phyloP scores from a whole-genome alignment of 92 coral and sea anemone species.

The Pocillopora grandis region DNA sequence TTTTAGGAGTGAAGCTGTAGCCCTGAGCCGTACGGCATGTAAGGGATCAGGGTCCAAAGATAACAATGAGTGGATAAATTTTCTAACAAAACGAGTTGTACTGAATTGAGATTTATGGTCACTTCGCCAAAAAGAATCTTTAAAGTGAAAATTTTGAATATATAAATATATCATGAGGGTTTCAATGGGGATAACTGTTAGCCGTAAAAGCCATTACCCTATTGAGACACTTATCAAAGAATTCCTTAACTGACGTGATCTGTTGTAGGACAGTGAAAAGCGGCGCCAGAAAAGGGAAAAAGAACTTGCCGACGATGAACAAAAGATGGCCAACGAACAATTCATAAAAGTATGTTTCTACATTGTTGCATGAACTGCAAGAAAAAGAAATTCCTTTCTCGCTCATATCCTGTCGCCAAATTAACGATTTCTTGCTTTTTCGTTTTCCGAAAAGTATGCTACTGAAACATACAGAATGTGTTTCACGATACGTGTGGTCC shows the following conservation, averaged over 20 bases:
- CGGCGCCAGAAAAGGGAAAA: conserved; percentile 39
- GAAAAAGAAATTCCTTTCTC: background rate
- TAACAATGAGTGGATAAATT: no score
- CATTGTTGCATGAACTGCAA: background rate
- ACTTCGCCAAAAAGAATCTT: no score
- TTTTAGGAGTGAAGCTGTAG: background rate
- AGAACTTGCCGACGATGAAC: conserved; percentile 39
- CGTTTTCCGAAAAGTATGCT: no score
- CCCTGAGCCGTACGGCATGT: background rate
- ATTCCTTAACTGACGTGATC: background rate
- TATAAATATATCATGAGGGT: no score
- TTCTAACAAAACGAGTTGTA: no score
- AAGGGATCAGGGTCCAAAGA: no score
- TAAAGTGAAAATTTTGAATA: no score
- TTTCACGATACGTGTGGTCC: no score
- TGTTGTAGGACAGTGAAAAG: conserved; percentile 56
- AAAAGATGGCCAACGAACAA: conserved; percentile 53
- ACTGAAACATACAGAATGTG: no score
- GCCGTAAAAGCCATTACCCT: no score
- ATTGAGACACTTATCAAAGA: background rate
- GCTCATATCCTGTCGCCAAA: background rate
- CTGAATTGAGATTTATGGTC: no score
- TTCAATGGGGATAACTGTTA: no score
- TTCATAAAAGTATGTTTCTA: conserved; percentile 48
- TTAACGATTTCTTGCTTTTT: background rate